Evolutionary conservation across 2,888 invertebrate genomes (phyloP).

Genomic region (Apotomis betuletana): DNA sequence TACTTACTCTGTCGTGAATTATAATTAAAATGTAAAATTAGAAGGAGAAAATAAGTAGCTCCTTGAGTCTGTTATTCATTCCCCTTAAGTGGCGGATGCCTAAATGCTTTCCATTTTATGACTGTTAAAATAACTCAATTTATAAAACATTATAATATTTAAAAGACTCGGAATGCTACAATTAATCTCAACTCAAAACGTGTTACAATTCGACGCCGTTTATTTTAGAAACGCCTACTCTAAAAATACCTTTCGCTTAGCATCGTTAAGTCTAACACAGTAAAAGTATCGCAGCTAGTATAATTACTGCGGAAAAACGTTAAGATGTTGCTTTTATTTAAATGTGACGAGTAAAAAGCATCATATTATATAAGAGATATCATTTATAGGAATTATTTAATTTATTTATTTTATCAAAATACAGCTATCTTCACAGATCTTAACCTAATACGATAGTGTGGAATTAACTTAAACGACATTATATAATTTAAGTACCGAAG

Average conservation of each 20-base stretch:
- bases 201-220: conserved; percentile 25
- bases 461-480: no score
- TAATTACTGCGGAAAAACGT: neutral
- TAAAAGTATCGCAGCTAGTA: conserved; percentile 1
- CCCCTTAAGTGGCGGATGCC: neutral
- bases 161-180: conserved; percentile 11
- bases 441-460: no score
- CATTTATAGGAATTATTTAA: no score
- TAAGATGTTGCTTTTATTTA: neutral
- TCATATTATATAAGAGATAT: no score
- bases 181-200: conserved; percentile 27
- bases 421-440: no score
- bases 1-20: no score
- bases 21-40: no score
- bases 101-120: neutral
- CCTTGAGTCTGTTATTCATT: no score
- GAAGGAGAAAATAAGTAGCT: neutral
- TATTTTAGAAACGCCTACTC: conserved; percentile 23
- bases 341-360: no score
- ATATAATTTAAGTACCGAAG: no score
- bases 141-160: neutral
- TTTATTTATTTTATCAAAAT: no score
- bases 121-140: conserved; percentile 2
- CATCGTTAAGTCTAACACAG: conserved; percentile 12
- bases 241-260: conserved; percentile 34